These are phyloP conservation scores for Parazoanthus darwini DNA, from an alignment of 92 coral and sea anemone species.

Conservation along the genomic window DNA sequence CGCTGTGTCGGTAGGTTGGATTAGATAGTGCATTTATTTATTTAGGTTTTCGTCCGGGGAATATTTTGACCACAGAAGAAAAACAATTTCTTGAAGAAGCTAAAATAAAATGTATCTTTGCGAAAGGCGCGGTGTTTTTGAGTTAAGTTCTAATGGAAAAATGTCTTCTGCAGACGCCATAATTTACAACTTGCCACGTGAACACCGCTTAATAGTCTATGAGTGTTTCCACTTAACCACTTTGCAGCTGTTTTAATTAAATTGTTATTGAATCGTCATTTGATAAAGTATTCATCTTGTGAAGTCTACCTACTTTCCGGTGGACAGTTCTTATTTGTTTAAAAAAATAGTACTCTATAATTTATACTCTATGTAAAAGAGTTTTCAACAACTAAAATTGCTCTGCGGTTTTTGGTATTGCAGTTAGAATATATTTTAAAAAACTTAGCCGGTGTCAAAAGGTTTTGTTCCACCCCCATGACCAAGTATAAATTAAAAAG, in stretches of 20 bases:
- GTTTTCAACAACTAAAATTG: too few relatives aligned
- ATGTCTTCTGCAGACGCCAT: too few relatives aligned
- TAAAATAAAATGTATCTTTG: background rate
- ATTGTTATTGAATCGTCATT: background rate
- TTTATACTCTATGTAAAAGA: too few relatives aligned
- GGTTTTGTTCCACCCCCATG: too few relatives aligned
- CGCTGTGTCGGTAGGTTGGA: constrained; percentile 63
- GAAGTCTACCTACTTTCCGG: too few relatives aligned
- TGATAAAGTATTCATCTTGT: background rate
- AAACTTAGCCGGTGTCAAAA: too few relatives aligned
- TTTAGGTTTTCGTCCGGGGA: background rate
- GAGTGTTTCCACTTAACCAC: background rate
- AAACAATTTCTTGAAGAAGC: background rate
- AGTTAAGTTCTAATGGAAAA: too few relatives aligned
- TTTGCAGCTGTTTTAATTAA: background rate
- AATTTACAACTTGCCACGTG: constrained; percentile 8
- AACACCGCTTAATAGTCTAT: background rate
- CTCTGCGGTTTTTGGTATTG: too few relatives aligned
- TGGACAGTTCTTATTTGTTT: too few relatives aligned
- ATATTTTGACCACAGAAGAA: background rate
- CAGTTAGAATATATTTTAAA: too few relatives aligned
- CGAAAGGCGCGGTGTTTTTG: background rate
- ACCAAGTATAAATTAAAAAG: too few relatives aligned
- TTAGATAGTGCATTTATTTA: background rate
- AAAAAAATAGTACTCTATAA: too few relatives aligned